Evolutionary conservation across 2,888 invertebrate genomes (phyloP).

Genomic region (Athalia cordata): DNA sequence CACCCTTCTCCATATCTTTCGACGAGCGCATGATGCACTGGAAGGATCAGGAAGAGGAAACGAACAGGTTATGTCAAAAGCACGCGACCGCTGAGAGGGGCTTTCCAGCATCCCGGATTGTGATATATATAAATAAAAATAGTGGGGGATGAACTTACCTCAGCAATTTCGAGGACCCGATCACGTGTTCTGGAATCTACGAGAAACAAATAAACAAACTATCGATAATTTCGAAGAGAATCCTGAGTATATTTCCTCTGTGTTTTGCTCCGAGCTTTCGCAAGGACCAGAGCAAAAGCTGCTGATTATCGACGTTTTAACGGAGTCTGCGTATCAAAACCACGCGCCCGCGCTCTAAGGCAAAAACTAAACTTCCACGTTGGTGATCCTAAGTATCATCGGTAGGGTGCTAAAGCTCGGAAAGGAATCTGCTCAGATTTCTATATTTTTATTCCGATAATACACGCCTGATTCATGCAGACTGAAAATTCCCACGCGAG

Average conservation of each 20-base stretch:
- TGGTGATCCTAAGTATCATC: neutral
- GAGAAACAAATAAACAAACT: slow-evolving; percentile 35
- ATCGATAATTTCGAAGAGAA: neutral
- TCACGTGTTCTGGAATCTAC: slow-evolving; percentile 21
- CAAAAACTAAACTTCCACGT: slow-evolving; percentile 13
- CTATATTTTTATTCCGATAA: neutral
- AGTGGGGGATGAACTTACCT: slow-evolving; percentile 31
- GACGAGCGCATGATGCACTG: neutral
- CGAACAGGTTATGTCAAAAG: slow-evolving; percentile 35
- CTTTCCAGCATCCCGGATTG: neutral
- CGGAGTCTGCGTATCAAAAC: slow-evolving; percentile 62
- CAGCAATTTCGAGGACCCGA: slow-evolving; percentile 11
- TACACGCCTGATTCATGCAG: neutral
- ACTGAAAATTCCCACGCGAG: neutral
- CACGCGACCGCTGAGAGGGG: neutral
- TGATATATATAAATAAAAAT: neutral
- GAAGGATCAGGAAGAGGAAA: slow-evolving; percentile 8
- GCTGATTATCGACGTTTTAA: slow-evolving; percentile 68
- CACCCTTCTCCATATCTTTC: slow-evolving; percentile 16
- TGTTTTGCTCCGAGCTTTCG: slow-evolving; percentile 44
- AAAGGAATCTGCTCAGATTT: slow-evolving; percentile 16
- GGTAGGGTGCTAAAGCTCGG: slow-evolving; percentile 6
- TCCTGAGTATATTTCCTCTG: slow-evolving; percentile 16
- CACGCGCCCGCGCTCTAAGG: slow-evolving; percentile 17
- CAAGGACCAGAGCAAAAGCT: slow-evolving; percentile 49